Conservation (phyloP, 2,113 vertebrate genomes). For the Seriola aureovittata region DNA sequence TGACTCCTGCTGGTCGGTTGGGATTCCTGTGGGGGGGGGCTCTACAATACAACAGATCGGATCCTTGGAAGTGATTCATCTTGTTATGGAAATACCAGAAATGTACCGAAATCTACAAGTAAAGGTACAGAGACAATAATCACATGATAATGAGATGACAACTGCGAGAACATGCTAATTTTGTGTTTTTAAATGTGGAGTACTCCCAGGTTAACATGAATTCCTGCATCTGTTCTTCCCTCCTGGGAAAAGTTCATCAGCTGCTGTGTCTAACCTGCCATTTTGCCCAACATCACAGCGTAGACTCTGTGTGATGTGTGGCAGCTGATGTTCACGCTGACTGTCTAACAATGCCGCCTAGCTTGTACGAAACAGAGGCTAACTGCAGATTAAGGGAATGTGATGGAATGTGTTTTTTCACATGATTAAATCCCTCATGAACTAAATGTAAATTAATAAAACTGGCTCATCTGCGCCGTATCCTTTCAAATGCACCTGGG, state of each 20-base stretch:
- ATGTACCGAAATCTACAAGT: background rate
- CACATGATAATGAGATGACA: background rate
- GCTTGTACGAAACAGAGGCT: background rate
- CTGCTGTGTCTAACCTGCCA: background rate
- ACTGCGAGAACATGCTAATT: background rate
- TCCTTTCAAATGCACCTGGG: slow-evolving; percentile 51
- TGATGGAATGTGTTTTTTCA: slow-evolving; percentile 12
- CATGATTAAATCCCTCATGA: slow-evolving; percentile 34
- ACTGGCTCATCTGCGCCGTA: slow-evolving; percentile 34
- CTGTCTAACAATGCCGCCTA: background rate
- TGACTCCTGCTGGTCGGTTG: background rate
- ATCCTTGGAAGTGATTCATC: background rate
- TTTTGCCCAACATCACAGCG: background rate
- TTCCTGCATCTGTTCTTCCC: background rate
- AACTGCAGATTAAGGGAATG: background rate
- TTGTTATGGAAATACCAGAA: background rate
- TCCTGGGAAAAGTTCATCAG: background rate
- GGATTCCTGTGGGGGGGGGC: background rate
- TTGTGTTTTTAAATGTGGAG: background rate
- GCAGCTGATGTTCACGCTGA: background rate
- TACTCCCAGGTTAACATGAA: background rate
- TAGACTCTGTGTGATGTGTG: slow-evolving; percentile 6
- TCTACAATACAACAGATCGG: background rate
- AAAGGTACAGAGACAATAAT: background rate
- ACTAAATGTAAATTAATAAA: slow-evolving; percentile 44